These are phyloP conservation scores for Hylomyscus alleni DNA, from an alignment of 2,797 vertebrate genomes.

Conservation along the genomic window DNA sequence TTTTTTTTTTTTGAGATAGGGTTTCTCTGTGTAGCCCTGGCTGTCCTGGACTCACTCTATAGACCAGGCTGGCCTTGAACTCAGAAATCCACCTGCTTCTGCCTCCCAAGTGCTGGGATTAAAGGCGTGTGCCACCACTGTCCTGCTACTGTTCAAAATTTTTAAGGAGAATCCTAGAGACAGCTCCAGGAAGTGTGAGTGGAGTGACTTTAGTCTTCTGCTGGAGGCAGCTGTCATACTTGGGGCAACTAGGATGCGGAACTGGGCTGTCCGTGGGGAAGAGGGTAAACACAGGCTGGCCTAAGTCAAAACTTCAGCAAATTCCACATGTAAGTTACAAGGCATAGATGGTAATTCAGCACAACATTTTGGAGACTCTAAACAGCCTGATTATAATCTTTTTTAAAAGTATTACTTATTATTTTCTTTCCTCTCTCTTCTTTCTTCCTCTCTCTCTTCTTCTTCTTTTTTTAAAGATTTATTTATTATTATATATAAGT, in stretches of 20 bases:
- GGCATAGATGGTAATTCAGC: neutral
- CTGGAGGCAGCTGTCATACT: neutral
- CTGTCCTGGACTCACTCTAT: too few species aligned
- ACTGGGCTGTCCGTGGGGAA: neutral
- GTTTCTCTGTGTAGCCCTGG: too few species aligned
- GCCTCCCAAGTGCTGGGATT: too few species aligned
- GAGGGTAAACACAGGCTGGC: neutral
- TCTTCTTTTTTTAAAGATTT: too few species aligned
- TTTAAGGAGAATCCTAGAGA: neutral
- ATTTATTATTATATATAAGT: too few species aligned
- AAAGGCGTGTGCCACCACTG: too few species aligned
- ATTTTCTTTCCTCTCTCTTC: too few species aligned
- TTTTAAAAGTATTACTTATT: conserved; percentile 23
- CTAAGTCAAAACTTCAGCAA: neutral
- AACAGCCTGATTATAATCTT: neutral
- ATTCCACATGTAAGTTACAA: conserved; percentile 17
- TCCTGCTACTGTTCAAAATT: neutral
- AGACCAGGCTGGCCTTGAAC: too few species aligned
- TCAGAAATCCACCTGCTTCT: too few species aligned
- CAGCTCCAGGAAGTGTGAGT: neutral
- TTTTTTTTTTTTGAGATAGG: too few species aligned
- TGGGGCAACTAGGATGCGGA: neutral
- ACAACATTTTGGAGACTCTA: neutral
- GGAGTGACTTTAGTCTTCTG: neutral
- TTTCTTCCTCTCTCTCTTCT: too few species aligned